phyloP scores from a whole-genome alignment of 64 coral and sea anemone species.

The Dendrophyllia cribrosa region DNA sequence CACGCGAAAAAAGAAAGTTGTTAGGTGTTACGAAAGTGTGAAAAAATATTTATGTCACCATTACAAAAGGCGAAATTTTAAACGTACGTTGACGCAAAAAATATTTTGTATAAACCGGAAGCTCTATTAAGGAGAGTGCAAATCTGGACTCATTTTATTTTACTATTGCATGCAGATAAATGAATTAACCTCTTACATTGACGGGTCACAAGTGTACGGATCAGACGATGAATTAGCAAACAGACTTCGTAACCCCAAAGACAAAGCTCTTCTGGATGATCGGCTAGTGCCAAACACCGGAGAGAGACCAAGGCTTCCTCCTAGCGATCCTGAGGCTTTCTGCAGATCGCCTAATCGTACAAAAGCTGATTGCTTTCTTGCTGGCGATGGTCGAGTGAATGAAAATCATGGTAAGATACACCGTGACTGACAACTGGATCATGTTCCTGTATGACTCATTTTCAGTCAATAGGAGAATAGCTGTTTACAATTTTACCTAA shows the following conservation, averaged over 20 bases:
- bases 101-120: too few relatives aligned
- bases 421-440: too few relatives aligned
- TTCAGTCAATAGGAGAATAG: too few relatives aligned
- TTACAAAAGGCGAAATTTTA: too few relatives aligned
- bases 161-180: neutral
- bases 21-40: too few relatives aligned
- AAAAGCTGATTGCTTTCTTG: neutral
- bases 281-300: neutral
- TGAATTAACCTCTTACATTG: neutral
- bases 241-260: neutral
- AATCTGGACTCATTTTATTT: too few relatives aligned
- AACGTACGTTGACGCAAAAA: too few relatives aligned
- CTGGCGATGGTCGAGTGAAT: slow-evolving; percentile 8
- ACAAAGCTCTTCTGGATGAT: neutral
- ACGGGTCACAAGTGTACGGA: slow-evolving; percentile 12
- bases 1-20: too few relatives aligned
- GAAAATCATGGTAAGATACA: slow-evolving; percentile 36
- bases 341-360: neutral
- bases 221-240: neutral
- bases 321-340: neutral
- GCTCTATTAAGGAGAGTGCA: too few relatives aligned
- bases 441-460: too few relatives aligned
- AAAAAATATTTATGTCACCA: too few relatives aligned
- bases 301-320: neutral
- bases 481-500: too few relatives aligned